Percentiles rank a stretch among this genome's conserved stretches.
Conservation (phyloP, 2,797 vertebrate species). For the Macrochelys suwanniensis region DNA sequence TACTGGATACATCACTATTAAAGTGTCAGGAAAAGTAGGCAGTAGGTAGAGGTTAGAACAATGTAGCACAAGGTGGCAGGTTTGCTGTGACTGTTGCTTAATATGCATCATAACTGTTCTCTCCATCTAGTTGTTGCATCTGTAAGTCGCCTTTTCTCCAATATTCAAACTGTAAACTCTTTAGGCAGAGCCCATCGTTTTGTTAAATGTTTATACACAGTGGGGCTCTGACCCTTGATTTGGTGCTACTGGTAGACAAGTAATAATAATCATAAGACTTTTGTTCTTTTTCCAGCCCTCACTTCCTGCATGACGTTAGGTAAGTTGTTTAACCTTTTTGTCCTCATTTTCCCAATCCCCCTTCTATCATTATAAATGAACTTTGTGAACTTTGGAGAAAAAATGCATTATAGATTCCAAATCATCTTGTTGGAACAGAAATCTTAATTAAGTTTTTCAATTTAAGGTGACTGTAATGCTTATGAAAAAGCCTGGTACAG, state of each 20-base stretch:
- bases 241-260: neutral
- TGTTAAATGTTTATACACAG: neutral
- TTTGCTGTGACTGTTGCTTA: neutral
- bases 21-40: neutral
- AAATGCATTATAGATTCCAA: neutral
- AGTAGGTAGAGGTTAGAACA: neutral
- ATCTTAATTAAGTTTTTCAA: neutral
- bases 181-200: neutral
- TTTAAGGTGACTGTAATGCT: neutral
- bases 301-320: neutral
- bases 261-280: neutral
- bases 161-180: neutral
- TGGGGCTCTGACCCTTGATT: neutral
- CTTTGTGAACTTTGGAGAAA: neutral
- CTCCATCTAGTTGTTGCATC: rapidly evolving
- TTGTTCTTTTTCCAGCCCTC: neutral
- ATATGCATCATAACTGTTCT: neutral
- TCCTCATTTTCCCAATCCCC: neutral
- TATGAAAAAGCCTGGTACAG: neutral
- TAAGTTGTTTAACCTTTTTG: neutral
- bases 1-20: neutral
- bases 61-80: neutral
- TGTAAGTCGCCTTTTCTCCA: neutral
- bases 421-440: neutral
- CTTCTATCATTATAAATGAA: neutral